These are phyloP conservation scores for Lamellibrachia columna DNA, from an alignment of 2,888 invertebrate genomes.

Conservation along the genomic window DNA sequence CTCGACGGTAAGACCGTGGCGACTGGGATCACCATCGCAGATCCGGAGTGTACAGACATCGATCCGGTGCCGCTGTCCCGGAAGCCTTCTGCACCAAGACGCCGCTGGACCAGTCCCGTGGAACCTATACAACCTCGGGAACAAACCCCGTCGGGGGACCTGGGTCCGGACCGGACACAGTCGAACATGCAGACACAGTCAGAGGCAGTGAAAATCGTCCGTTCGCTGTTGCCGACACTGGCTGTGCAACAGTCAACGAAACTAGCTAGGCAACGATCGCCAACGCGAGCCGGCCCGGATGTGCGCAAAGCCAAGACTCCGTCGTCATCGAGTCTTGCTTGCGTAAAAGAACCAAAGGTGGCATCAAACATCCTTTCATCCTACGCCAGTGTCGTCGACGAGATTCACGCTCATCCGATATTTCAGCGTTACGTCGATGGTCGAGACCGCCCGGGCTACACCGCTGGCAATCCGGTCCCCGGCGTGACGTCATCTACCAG, in stretches of 20 bases:
- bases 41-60: not conserved
- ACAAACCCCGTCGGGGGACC: not conserved
- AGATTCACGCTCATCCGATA: not conserved
- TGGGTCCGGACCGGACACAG: not conserved
- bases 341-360: not conserved
- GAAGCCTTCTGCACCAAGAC: not conserved
- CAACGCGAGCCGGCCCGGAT: too few species aligned
- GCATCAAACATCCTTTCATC: not conserved
- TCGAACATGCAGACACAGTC: not conserved
- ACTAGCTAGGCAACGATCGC: too few species aligned
- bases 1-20: not conserved
- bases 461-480: not conserved
- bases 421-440: not conserved
- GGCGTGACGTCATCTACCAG: not conserved
- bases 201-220: not conserved
- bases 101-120: not conserved
- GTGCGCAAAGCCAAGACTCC: too few species aligned
- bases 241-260: not conserved
- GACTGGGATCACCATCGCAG: not conserved
- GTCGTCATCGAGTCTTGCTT: too few species aligned
- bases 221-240: not conserved
- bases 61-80: not conserved
- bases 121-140: not conserved
- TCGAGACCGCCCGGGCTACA: not conserved
- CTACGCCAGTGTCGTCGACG: not conserved